phyloP scores from a whole-genome alignment of 2,113 vertebrate species.

The Rhipidura dahli region DNA sequence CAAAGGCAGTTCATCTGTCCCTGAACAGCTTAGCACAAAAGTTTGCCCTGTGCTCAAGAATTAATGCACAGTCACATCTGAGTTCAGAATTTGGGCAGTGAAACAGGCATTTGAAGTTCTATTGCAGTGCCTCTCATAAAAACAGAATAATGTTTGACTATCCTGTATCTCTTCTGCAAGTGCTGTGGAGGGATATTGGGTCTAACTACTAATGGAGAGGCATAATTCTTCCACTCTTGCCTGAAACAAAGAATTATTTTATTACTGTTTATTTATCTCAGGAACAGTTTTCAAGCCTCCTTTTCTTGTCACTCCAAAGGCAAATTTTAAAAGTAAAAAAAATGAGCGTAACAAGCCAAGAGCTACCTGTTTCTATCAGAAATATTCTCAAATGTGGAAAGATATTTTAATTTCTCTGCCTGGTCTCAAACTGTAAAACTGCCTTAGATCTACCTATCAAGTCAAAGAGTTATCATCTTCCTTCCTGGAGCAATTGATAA shows the following conservation, averaged over 20 bases:
- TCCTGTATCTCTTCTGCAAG: background rate
- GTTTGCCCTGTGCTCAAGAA: background rate
- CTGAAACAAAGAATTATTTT: background rate
- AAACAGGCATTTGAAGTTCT: background rate
- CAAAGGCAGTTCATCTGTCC: background rate
- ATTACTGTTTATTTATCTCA: background rate
- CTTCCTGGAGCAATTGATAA: background rate
- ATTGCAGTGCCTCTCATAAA: background rate
- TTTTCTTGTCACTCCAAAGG: background rate
- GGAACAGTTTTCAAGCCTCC: background rate
- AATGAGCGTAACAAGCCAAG: background rate
- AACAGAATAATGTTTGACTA: background rate
- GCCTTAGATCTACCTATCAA: background rate
- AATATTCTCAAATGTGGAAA: background rate
- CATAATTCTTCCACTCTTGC: background rate
- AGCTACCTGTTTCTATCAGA: background rate
- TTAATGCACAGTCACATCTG: background rate
- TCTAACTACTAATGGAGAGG: background rate
- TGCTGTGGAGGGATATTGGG: background rate
- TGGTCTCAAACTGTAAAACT: background rate
- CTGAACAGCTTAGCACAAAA: background rate
- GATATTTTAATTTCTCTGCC: background rate
- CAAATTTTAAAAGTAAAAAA: background rate
- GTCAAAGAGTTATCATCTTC: background rate
- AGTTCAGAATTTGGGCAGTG: background rate